Conservation (phyloP, 2,113 vertebrate species). For the Acanthisitta chloris region DNA sequence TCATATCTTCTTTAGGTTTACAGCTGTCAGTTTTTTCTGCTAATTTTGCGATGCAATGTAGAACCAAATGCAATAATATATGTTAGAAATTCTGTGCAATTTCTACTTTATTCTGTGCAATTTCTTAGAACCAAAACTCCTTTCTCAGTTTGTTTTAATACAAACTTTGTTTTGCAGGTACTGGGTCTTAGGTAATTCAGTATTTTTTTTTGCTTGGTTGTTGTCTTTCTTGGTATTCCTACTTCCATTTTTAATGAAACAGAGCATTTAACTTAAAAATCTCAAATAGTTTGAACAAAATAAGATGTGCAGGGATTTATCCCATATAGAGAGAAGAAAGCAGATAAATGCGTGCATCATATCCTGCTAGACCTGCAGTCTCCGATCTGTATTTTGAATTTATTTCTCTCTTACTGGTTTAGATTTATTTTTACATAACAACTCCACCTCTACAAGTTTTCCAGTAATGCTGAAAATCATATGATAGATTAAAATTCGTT, state of each 20-base stretch:
- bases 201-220: background rate
- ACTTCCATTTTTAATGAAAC: background rate
- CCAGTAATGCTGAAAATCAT: background rate
- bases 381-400: background rate
- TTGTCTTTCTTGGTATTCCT: background rate
- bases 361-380: background rate
- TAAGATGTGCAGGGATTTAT: background rate
- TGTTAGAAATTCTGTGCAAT: background rate
- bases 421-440: background rate
- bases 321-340: background rate
- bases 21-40: background rate
- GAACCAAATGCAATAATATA: background rate
- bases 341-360: background rate
- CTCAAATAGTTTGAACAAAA: background rate
- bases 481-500: background rate
- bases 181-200: background rate
- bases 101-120: background rate
- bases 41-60: background rate
- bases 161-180: background rate
- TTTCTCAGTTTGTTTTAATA: background rate
- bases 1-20: background rate
- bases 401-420: background rate
- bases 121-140: background rate
- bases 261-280: background rate
- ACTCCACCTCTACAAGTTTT: background rate